These are phyloP conservation scores for Aeoliscus strigatus DNA, from an alignment of 2,797 vertebrate genomes.

Conservation along the genomic window DNA sequence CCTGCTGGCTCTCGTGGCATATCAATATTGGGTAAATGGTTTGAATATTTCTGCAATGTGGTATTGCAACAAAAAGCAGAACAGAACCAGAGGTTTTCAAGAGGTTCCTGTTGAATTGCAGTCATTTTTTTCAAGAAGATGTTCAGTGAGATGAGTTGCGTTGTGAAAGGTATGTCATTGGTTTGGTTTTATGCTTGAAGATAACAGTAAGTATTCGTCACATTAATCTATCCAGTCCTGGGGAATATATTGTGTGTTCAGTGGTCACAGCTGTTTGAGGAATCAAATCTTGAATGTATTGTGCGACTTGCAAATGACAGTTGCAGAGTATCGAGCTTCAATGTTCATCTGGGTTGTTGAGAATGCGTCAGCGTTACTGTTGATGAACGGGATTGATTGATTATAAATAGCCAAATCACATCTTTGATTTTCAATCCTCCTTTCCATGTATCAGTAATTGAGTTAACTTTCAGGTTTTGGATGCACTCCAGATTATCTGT, in stretches of 20 bases:
- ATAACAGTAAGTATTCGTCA: neutral
- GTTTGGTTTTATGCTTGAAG: neutral
- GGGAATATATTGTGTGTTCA: neutral
- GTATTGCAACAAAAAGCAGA: neutral
- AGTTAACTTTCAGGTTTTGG: no score
- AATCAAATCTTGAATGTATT: neutral
- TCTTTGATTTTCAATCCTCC: no score
- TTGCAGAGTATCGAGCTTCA: neutral
- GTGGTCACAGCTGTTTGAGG: neutral
- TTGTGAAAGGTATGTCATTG: no score
- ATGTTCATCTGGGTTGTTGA: neutral
- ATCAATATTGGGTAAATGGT: neutral
- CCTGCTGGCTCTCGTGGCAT: neutral
- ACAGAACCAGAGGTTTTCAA: neutral
- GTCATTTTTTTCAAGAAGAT: neutral
- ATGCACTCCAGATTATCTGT: no score
- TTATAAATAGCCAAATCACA: no score
- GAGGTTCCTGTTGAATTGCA: neutral
- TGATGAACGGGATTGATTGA: no score
- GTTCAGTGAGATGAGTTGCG: slow-evolving; percentile 5
- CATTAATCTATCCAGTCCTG: neutral
- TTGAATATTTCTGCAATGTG: neutral
- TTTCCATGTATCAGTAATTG: no score
- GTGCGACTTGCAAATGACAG: neutral
- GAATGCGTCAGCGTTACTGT: no score